A percentile compares a stretch with the other conserved stretches of the same genome.
These are phyloP conservation scores for Elachura formosa DNA, from an alignment of 2,113 vertebrate species.

Conservation along the genomic window DNA sequence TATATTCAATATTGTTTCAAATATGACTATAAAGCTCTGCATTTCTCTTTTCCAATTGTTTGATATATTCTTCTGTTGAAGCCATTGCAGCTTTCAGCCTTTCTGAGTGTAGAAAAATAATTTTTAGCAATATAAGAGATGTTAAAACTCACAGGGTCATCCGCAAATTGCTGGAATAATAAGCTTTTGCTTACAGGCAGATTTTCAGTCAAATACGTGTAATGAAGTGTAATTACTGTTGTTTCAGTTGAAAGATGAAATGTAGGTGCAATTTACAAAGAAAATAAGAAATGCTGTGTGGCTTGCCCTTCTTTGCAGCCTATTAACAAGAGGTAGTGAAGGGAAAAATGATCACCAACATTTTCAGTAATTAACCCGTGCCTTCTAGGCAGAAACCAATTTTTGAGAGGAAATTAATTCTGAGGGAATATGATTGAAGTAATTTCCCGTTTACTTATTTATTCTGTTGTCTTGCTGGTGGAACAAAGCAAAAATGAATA, in stretches of 20 bases:
- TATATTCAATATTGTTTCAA: neutral
- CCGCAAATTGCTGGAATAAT: conserved; percentile 41
- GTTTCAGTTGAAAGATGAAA: conserved; percentile 3
- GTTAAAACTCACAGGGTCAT: conserved; percentile 24
- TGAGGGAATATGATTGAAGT: neutral
- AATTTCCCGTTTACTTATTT: neutral
- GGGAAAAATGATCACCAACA: neutral
- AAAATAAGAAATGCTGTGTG: neutral
- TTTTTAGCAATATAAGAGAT: neutral
- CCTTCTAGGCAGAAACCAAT: neutral
- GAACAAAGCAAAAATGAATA: neutral
- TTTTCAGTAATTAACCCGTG: conserved; percentile 36
- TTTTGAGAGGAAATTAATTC: conserved; percentile 44
- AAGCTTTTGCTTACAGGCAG: conserved; percentile 41
- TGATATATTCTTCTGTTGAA: neutral
- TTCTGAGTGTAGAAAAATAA: neutral
- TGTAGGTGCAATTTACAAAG: conserved; percentile 6
- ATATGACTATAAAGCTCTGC: neutral
- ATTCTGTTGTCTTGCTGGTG: neutral
- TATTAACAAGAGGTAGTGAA: neutral
- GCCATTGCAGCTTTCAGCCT: neutral
- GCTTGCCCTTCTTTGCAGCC: neutral
- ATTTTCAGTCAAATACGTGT: conserved; percentile 24
- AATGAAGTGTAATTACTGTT: conserved; percentile 47
- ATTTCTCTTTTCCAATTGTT: neutral